A percentile compares a stretch with the other conserved stretches of the same genome.
Conservation (phyloP, 2,888 invertebrate genomes). For the Heliconius cydno region DNA sequence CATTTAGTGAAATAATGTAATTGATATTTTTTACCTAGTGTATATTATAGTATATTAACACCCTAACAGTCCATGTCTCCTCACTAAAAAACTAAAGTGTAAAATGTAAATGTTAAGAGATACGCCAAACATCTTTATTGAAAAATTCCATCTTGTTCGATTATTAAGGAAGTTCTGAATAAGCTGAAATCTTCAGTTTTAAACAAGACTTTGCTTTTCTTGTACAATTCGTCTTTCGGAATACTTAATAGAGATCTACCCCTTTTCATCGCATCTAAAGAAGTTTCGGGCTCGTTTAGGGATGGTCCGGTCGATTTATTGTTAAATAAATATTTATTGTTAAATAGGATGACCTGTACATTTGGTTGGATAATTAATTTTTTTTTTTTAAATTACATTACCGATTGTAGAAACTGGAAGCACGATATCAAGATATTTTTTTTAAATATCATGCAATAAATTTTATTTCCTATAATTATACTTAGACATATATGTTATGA, state of each 20-base stretch:
- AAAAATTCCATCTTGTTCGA: conserved; percentile 75
- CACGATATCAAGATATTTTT: background rate
- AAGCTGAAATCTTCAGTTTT: conserved; percentile 70
- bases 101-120: conserved; percentile 63
- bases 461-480: background rate
- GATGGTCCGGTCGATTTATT: conserved; percentile 60
- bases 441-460: background rate
- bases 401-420: background rate
- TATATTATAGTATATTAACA: too few species aligned
- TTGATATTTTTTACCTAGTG: too few species aligned
- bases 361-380: background rate
- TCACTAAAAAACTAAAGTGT: too few species aligned
- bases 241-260: conserved; percentile 79
- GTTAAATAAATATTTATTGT: conserved; percentile 39
- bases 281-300: conserved; percentile 72
- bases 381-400: background rate
- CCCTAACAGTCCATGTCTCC: too few species aligned
- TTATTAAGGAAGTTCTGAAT: conserved; percentile 75
- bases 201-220: conserved; percentile 81
- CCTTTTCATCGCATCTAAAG: conserved; percentile 72
- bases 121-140: conserved; percentile 76
- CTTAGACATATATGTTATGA: background rate
- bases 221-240: conserved; percentile 77
- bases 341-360: background rate
- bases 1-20: too few species aligned